phyloP scores from a whole-genome alignment of 2,797 vertebrate genomes.

The Poecile montanus region DNA sequence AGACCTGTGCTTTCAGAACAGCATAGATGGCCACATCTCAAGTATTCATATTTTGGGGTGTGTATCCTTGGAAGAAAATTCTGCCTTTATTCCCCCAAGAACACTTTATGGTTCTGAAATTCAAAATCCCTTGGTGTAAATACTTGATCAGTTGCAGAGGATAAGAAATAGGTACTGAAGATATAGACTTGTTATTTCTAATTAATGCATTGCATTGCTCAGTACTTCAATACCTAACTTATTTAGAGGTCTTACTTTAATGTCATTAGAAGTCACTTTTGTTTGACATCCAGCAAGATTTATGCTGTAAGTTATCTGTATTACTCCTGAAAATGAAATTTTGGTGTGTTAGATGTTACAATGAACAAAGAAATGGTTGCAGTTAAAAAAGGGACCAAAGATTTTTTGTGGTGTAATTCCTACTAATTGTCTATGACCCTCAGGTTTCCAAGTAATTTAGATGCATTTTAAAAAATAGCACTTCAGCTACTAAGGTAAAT shows the following conservation, averaged over 20 bases:
- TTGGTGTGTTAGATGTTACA: not conserved
- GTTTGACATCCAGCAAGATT: not conserved
- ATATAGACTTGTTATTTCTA: not conserved
- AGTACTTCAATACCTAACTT: not conserved
- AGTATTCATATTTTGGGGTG: not conserved
- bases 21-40: not conserved
- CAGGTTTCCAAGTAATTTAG: not conserved
- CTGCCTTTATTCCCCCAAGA: not conserved
- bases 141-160: not conserved
- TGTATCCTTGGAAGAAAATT: not conserved
- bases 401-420: not conserved
- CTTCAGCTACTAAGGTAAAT: not conserved
- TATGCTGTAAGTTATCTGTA: not conserved
- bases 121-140: not conserved
- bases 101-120: not conserved
- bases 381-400: not conserved
- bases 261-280: not conserved
- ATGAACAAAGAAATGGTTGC: not conserved
- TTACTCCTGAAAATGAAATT: conserved; percentile 1
- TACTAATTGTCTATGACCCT: not conserved
- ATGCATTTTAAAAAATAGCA: not conserved
- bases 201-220: not conserved
- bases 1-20: not conserved
- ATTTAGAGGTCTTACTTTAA: not conserved
- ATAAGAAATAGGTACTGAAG: not conserved